Evolutionary conservation across 2,113 vertebrate species (phyloP), one percentile per base, ranked within the genome.

Genomic region (Nasalis larvatus): DNA sequence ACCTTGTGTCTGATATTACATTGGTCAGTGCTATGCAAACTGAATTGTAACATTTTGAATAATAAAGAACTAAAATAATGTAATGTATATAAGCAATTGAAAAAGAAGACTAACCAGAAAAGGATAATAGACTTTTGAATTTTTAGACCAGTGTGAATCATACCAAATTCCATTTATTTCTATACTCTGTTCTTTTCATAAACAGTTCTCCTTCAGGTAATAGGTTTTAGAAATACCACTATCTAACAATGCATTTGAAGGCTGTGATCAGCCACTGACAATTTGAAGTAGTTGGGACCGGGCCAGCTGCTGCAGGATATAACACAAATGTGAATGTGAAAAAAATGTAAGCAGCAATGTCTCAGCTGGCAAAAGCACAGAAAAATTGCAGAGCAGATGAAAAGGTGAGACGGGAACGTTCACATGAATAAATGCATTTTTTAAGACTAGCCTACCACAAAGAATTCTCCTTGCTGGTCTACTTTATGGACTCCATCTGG

Each of bases 41-140:
- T 49, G 37, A 92, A 56, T 40, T 60, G 69, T 20, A 42, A 42
- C 25, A 4, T 83, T 87, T 90, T 54, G 74, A 76, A 90, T 32
- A 84, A 95, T 45, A 90, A 1, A 69, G 2, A 18, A 76, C 35
- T 86, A 87, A 95, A 90, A 69, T 60, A 78, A 91, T 4, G 10
- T 66, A 37, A 78, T 27, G 2, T 14, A 47, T 49, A 32, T 45
- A n/a, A 92, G 47, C 68, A 77, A 74, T 2, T 74, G 27, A 77
- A 96, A 63, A 96, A 58, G 2, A 95, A 76, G 7, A 45, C 6
- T 91, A 37, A 86, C 21, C 32, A 69, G 40, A 92, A 86, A 96
- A 13, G 35, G 25, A 84, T 82, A 71, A 94, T 3, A 91, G 32
- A 66, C 52, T 85, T 56, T 30, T 27, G 77, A 69, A 81, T 20